Conservation (phyloP, 2,797 vertebrate species). For the Crenuchus spilurus region DNA sequence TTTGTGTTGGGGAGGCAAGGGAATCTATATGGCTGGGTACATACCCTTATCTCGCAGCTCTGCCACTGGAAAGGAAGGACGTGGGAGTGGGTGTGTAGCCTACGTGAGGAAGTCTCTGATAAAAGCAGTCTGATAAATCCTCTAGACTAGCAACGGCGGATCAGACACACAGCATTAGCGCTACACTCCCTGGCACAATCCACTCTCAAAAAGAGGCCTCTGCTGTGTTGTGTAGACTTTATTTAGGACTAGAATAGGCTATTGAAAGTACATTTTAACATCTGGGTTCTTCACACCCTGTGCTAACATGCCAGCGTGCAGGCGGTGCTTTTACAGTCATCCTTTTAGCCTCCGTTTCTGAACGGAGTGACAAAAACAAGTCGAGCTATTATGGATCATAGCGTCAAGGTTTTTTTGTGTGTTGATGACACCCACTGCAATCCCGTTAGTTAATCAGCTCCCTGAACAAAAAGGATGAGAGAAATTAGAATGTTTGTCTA, state of each 20-base stretch:
- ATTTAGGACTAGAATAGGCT: not conserved
- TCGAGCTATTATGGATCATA: not conserved
- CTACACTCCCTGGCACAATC: constrained; percentile 10
- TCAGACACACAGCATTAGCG: constrained; percentile 60
- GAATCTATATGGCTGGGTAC: constrained; percentile 68
- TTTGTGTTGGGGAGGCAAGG: constrained; percentile 74
- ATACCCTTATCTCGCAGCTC: constrained; percentile 55
- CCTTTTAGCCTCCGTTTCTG: not conserved
- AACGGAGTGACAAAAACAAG: not conserved
- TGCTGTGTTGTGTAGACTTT: not conserved
- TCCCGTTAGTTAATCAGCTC: constrained; percentile 74
- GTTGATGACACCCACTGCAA: constrained; percentile 68
- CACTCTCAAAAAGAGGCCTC: constrained; percentile 48
- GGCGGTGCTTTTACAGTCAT: too few relatives aligned
- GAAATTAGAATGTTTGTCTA: constrained; percentile 23
- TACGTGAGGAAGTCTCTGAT: constrained; percentile 37
- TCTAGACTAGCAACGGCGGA: constrained; percentile 17
- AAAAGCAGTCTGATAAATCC: constrained; percentile 45
- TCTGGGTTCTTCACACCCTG: too few relatives aligned
- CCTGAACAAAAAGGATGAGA: constrained; percentile 45
- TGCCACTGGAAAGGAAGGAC: constrained; percentile 50
- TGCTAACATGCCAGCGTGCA: too few relatives aligned
- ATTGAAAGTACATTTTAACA: too few relatives aligned
- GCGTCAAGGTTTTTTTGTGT: constrained; percentile 26
- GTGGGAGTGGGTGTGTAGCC: constrained; percentile 29